These are phyloP conservation scores for Zapornia atra DNA, from an alignment of 2,113 vertebrate genomes.

Conservation along the genomic window DNA sequence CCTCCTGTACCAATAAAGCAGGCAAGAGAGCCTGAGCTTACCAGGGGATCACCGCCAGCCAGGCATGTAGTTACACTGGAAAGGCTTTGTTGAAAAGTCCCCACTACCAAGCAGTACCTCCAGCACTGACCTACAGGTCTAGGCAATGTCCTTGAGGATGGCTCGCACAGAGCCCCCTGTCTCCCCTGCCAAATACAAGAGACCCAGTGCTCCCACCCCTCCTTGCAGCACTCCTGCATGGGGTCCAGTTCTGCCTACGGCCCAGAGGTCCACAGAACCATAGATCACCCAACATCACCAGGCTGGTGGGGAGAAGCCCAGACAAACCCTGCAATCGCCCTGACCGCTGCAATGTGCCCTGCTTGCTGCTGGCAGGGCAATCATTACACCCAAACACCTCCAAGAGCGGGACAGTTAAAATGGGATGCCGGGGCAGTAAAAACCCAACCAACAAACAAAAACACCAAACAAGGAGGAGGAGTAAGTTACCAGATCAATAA, in stretches of 20 bases:
- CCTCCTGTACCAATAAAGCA: neutral
- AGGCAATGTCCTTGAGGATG: neutral
- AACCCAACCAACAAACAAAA: neutral
- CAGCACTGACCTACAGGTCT: neutral
- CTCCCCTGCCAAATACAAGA: fast-evolving
- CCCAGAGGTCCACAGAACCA: neutral
- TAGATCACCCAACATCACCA: neutral
- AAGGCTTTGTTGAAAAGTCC: neutral
- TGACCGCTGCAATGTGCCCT: neutral
- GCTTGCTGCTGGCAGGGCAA: neutral
- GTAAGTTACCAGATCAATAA: slow-evolving; percentile 2
- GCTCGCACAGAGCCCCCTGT: neutral
- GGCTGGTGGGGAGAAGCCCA: neutral
- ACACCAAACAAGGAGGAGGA: neutral
- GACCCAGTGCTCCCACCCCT: fast-evolving
- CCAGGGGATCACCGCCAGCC: neutral
- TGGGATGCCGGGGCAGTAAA: neutral
- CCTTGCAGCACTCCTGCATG: fast-evolving
- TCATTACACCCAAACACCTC: neutral
- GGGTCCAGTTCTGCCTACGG: fast-evolving
- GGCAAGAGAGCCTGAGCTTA: neutral
- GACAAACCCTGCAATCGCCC: neutral
- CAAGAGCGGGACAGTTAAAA: neutral
- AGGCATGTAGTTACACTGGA: fast-evolving
- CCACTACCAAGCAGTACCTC: neutral